Percentiles rank a stretch among this genome's conserved stretches.
phyloP scores from a whole-genome alignment of 2,797 vertebrate species.

The Poliocrania exsul region DNA sequence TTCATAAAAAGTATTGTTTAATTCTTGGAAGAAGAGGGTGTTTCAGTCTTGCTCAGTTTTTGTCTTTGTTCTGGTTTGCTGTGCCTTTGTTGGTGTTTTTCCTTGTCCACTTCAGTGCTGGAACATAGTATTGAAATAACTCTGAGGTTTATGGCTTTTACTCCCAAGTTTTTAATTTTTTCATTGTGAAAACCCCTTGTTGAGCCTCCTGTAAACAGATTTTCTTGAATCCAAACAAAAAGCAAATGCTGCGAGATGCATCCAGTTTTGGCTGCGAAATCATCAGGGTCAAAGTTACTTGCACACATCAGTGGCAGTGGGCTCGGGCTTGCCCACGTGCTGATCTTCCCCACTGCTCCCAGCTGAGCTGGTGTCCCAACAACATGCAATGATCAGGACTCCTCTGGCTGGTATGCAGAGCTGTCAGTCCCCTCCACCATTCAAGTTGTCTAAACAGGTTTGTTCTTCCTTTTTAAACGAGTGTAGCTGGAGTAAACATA shows the following conservation, averaged over 20 bases:
- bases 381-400: rapidly evolving
- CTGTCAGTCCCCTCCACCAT: not conserved
- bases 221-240: not conserved
- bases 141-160: not conserved
- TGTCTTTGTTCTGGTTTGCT: slow-evolving; percentile 11
- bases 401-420: not conserved
- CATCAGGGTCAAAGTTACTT: not conserved
- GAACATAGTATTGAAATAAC: not conserved
- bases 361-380: not conserved
- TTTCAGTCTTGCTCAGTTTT: not conserved
- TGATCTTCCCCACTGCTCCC: not conserved
- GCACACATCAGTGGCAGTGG: not conserved
- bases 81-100: not conserved
- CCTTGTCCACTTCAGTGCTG: not conserved
- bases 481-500: not conserved
- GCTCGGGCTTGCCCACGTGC: not conserved
- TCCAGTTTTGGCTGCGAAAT: not conserved
- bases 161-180: not conserved
- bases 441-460: not conserved
- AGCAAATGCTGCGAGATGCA: rapidly evolving
- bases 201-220: not conserved
- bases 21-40: slow-evolving; percentile 32
- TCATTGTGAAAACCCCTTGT: not conserved
- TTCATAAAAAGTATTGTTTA: slow-evolving; percentile 47
- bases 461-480: not conserved